phyloP scores from a whole-genome alignment of 2,888 invertebrate species.

The Tetragnatha montana region DNA sequence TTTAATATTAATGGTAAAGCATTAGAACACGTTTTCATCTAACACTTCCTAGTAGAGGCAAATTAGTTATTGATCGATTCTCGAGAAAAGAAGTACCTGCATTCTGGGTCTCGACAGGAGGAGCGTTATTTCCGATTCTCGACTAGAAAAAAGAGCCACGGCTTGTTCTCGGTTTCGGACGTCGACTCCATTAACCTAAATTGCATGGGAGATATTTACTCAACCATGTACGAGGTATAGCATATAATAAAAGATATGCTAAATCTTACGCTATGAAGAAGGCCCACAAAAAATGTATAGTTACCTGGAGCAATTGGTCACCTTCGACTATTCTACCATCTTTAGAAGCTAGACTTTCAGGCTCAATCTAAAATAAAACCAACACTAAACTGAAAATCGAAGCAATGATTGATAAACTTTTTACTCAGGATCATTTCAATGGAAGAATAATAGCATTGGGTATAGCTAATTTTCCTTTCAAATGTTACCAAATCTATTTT shows the following conservation, averaged over 20 bases:
- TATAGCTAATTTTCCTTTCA: not conserved
- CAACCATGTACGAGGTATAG: not conserved
- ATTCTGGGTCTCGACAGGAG: slow-evolving; percentile 75
- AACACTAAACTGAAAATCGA: not conserved
- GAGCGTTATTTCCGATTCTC: slow-evolving; percentile 75
- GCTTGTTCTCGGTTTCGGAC: slow-evolving; percentile 77
- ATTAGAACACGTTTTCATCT: too few relatives aligned
- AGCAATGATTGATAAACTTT: too few relatives aligned
- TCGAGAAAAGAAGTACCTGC: slow-evolving; percentile 58
- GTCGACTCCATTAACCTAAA: slow-evolving; percentile 77
- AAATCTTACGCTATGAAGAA: too few relatives aligned
- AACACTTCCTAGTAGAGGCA: too few relatives aligned
- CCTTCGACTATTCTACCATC: slow-evolving; percentile 77
- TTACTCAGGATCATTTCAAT: too few relatives aligned
- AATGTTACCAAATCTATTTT: not conserved
- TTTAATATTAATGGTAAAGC: too few relatives aligned
- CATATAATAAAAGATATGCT: too few relatives aligned
- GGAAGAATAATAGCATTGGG: too few relatives aligned
- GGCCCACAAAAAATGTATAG: not conserved
- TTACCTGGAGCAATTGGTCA: slow-evolving; percentile 78
- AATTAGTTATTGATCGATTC: too few relatives aligned
- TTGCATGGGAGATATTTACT: not conserved
- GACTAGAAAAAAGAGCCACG: slow-evolving; percentile 76
- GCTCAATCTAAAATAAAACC: slow-evolving; percentile 75
- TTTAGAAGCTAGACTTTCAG: slow-evolving; percentile 76